phyloP scores from a whole-genome alignment of 30 jellyfish, hydroid and myxozoan genomes.

The Chrysaora quinquecirrha region DNA sequence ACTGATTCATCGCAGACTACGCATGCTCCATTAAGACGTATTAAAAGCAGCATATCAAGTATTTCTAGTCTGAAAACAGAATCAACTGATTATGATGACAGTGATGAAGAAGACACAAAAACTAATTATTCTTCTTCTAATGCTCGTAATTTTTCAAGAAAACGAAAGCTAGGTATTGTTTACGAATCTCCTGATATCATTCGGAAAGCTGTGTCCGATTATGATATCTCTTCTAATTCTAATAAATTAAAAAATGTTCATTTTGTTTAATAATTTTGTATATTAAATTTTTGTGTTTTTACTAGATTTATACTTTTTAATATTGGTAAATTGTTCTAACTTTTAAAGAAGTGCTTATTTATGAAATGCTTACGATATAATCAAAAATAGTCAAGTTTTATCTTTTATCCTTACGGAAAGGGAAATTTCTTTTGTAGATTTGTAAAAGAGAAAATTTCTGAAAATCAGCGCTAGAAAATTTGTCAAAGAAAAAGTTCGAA shows the following conservation, averaged over 20 bases:
- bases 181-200: conserved; percentile 18
- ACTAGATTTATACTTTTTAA: too few species aligned
- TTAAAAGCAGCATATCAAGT: conserved; percentile 57
- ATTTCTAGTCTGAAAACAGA: conserved; percentile 30
- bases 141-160: not conserved
- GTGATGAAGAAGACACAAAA: conserved; percentile 7
- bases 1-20: not conserved
- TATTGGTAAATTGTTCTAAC: not conserved
- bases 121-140: not conserved
- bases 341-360: not conserved
- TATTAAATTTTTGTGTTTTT: not conserved
- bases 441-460: too few species aligned
- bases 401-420: not conserved
- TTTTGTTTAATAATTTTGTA: not conserved
- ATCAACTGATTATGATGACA: not conserved
- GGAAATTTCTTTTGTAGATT: too few species aligned
- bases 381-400: not conserved
- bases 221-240: conserved; percentile 4
- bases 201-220: conserved; percentile 39
- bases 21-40: conserved; percentile 31
- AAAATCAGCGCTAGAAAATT: too few species aligned
- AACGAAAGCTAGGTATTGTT: conserved; percentile 29
- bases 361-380: not conserved
- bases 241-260: conserved; percentile 4
- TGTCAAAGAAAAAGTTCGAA: too few species aligned